A percentile compares a stretch with the other conserved stretches of the same genome.
These are phyloP conservation scores for Dryobotodes eremita DNA, from an alignment of 2,888 invertebrate genomes.

Conservation along the genomic window DNA sequence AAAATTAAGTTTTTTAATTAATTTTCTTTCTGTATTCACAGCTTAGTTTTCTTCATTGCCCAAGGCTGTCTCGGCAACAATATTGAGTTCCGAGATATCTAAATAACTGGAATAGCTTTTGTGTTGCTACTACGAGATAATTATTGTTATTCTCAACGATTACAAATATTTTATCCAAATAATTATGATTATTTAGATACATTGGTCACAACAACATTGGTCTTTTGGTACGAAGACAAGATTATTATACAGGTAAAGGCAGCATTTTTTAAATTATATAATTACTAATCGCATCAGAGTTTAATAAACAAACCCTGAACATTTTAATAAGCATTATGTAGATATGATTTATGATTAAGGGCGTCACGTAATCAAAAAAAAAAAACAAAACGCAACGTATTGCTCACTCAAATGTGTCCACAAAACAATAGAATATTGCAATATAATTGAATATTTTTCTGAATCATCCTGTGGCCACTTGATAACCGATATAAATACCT, in stretches of 20 bases:
- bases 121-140: slow-evolving; percentile 62
- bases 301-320: no score
- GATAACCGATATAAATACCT: slow-evolving; percentile 78
- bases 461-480: slow-evolving; percentile 63
- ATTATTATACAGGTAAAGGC: no score
- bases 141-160: not conserved
- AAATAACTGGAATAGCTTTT: slow-evolving; percentile 72
- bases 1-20: slow-evolving; percentile 86
- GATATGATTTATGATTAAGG: no score
- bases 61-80: slow-evolving; percentile 68
- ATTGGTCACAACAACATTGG: no score
- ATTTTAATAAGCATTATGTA: no score
- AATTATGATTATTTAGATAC: not conserved
- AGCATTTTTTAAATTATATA: no score
- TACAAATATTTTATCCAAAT: not conserved
- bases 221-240: no score
- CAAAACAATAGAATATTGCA: slow-evolving; percentile 19
- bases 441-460: slow-evolving; percentile 35
- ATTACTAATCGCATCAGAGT: no score
- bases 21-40: slow-evolving; percentile 81
- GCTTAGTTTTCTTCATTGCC: slow-evolving; percentile 78
- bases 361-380: no score
- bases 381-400: no score
- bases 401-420: slow-evolving; percentile 8
- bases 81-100: slow-evolving; percentile 75